Conservation (phyloP, 2,113 vertebrate genomes). For the Glareola pratincola region DNA sequence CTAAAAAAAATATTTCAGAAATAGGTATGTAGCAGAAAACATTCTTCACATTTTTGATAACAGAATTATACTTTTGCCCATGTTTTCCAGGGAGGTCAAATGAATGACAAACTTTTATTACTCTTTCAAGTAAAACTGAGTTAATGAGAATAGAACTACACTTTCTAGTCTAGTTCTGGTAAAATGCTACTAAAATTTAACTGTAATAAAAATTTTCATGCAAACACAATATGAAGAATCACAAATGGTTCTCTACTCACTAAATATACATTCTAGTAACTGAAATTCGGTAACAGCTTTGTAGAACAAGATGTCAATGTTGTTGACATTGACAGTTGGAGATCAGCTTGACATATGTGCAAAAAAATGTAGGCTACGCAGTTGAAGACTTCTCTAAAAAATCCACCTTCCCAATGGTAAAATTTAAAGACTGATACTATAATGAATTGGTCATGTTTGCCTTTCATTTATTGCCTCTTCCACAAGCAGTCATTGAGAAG, state of each 20-base stretch:
- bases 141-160: neutral
- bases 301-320: neutral
- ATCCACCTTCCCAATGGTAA: neutral
- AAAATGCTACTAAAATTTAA: neutral
- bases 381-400: neutral
- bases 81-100: neutral
- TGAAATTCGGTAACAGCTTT: neutral
- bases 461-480: neutral
- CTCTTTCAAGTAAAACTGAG: neutral
- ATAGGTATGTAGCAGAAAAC: neutral
- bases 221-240: neutral
- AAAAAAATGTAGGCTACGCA: neutral
- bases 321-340: too few species aligned
- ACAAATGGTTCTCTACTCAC: neutral
- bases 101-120: neutral
- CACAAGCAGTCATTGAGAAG: neutral
- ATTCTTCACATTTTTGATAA: neutral
- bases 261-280: neutral
- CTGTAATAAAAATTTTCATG: neutral
- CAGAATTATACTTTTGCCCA: neutral
- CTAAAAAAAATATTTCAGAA: neutral
- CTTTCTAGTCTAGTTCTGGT: too few species aligned
- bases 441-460: neutral
- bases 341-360: rapidly evolving
- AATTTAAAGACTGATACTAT: neutral